Evolutionary conservation across 2,888 invertebrate species (phyloP), one percentile per base, ranked within the genome.

Genomic region (Philhelius pedissequus): DNA sequence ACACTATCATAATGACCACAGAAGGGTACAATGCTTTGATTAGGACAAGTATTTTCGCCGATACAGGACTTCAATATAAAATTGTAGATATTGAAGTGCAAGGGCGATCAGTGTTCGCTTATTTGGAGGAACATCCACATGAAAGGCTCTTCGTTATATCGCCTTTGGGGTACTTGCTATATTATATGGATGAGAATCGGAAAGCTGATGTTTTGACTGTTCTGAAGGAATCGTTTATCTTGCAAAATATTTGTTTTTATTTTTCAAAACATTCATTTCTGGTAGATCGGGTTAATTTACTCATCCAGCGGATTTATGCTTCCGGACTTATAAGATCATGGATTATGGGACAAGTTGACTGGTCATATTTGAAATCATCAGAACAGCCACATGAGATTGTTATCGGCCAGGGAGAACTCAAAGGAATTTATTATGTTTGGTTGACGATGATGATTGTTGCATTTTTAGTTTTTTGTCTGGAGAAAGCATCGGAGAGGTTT

Each of bases 181-280:
- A 87, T 35, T 82, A 86, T 22, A 73, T 73, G 0, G 66, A 68
- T 11, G 32, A 32, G 0, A 52, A 66, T 0, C 86, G 62, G 5
- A 86, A 86, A 20, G 30, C 32, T 15, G 83, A 48, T 3, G 56
- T 70, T 8, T 73, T 50, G 40, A 27, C 27, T 27, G 25, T 22
- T 11, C 35, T 71, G 13, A 40, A 13, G 11, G 74, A 73, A 15
- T 15, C 27, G 2, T n/a, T 75, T 15, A 27, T 79, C 7, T 38
- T 20, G 4, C 64, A 69, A 18, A 80, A 68, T 30, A 40, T 27
- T 27, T 62, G 75, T 18, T 87, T 89, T 74, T 89, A 88, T 30
- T 74, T 89, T n/a, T 52, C 79, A 0, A 89, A 89, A 71, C 90
- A 89, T 50, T 89, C 89, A 0, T 89, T 86, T 40, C 86, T 89